Evolutionary conservation across 2,113 vertebrate genomes (phyloP).

Genomic region (Colaptes auratus): DNA sequence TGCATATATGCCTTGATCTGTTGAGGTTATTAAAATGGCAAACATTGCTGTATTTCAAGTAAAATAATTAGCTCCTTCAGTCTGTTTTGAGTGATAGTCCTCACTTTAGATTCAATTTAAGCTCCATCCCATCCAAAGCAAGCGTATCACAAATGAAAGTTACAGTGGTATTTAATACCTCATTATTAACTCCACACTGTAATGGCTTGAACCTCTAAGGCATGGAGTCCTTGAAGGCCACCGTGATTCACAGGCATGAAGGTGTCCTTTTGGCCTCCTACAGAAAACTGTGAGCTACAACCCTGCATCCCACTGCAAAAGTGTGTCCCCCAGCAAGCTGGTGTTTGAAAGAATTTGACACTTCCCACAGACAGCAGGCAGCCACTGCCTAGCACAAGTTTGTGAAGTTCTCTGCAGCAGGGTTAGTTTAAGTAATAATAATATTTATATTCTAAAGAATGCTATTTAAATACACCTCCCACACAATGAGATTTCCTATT

Average conservation of each 20-base stretch:
- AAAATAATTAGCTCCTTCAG: slow-evolving; percentile 58
- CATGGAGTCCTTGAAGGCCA: not conserved
- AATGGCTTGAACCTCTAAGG: not conserved
- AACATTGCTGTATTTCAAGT: slow-evolving; percentile 51
- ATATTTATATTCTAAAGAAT: slow-evolving; percentile 52
- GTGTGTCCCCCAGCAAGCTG: not conserved
- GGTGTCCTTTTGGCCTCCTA: not conserved
- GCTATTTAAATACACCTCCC: slow-evolving; percentile 53
- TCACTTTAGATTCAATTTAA: slow-evolving; percentile 46
- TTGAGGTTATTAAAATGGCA: slow-evolving; percentile 53
- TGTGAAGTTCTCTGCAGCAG: slow-evolving; percentile 9
- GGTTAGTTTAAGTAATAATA: slow-evolving; percentile 53
- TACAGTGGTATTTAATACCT: slow-evolving; percentile 38
- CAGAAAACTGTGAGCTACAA: not conserved
- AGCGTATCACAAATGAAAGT: slow-evolving; percentile 22
- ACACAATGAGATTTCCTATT: slow-evolving; percentile 35
- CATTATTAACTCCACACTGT: slow-evolving; percentile 40
- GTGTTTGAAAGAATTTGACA: not conserved
- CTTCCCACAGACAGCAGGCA: not conserved
- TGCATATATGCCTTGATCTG: slow-evolving; percentile 34
- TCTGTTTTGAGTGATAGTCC: slow-evolving; percentile 36
- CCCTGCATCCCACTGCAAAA: not conserved
- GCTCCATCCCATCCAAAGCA: slow-evolving; percentile 20
- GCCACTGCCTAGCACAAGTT: not conserved
- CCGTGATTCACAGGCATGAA: not conserved